Conservation (phyloP, 2,888 invertebrate genomes). For the Lasioglossum malachurum region DNA sequence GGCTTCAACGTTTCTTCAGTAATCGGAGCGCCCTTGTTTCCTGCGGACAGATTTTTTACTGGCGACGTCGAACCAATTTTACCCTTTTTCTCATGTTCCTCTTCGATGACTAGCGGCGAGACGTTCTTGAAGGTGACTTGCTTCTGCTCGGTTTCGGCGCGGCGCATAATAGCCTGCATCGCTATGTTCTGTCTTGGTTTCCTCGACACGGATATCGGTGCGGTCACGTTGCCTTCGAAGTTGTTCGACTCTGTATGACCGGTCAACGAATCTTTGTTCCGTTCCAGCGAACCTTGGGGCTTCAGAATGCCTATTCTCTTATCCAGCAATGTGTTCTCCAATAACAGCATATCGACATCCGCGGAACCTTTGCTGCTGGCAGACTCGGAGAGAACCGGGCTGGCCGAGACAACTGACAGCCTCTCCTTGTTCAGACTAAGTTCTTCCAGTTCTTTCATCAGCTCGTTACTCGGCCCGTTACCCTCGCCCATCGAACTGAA, state of each 20-base stretch:
- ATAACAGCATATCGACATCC: slow-evolving; percentile 75
- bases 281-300: slow-evolving; percentile 90
- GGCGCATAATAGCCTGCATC: slow-evolving; percentile 91
- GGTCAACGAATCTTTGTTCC: slow-evolving; percentile 85
- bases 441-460: slow-evolving; percentile 87
- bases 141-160: slow-evolving; percentile 89
- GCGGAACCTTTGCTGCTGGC: slow-evolving; percentile 82
- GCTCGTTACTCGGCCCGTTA: slow-evolving; percentile 85
- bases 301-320: slow-evolving; percentile 87
- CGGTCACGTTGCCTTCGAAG: slow-evolving; percentile 66
- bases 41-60: slow-evolving; percentile 31
- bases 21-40: slow-evolving; percentile 54
- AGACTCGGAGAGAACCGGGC: slow-evolving; percentile 83
- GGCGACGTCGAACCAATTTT: slow-evolving; percentile 56
- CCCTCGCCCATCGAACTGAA: slow-evolving; percentile 84
- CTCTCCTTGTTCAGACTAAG: slow-evolving; percentile 84
- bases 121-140: slow-evolving; percentile 85
- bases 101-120: slow-evolving; percentile 78
- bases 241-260: slow-evolving; percentile 66
- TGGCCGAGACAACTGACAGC: slow-evolving; percentile 70
- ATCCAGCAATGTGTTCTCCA: slow-evolving; percentile 65
- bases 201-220: slow-evolving; percentile 56
- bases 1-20: slow-evolving; percentile 48
- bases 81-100: slow-evolving; percentile 67
- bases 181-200: slow-evolving; percentile 90